These are phyloP conservation scores for Drosophila helvetica DNA, from an alignment of 2,888 invertebrate species.

Conservation along the genomic window DNA sequence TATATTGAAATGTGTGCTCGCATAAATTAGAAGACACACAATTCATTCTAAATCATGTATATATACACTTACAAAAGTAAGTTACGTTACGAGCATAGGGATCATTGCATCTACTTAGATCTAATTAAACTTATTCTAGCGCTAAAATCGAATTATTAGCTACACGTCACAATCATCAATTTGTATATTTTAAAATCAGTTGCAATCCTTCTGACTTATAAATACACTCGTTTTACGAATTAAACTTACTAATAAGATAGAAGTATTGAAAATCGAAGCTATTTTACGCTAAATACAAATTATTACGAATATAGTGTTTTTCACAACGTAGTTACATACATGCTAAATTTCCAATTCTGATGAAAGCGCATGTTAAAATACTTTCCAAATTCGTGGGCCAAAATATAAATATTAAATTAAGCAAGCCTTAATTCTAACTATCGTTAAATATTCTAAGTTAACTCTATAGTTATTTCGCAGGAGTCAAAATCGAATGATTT, in stretches of 20 bases:
- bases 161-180: slow-evolving; percentile 1
- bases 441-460: neutral
- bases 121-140: slow-evolving; percentile 26
- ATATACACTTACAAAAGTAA: slow-evolving; percentile 20
- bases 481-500: neutral
- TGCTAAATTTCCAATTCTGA: neutral
- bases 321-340: neutral
- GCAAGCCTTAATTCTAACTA: neutral
- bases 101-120: slow-evolving; percentile 31
- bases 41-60: slow-evolving; percentile 11
- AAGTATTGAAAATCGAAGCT: slow-evolving; percentile 1
- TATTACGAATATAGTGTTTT: neutral
- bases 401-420: neutral
- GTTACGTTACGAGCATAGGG: slow-evolving; percentile 19
- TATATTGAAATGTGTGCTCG: neutral
- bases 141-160: slow-evolving; percentile 17
- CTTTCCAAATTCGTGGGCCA: neutral
- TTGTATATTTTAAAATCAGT: slow-evolving; percentile 13
- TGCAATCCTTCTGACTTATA: slow-evolving; percentile 8
- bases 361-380: neutral
- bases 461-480: neutral
- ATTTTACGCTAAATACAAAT: neutral
- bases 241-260: slow-evolving; percentile 10
- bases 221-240: slow-evolving; percentile 14
- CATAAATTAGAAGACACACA: slow-evolving; percentile 13